Evolutionary conservation across 2,888 invertebrate genomes (phyloP), one percentile per base, ranked within the genome.

Genomic region (Andrena camellia): DNA sequence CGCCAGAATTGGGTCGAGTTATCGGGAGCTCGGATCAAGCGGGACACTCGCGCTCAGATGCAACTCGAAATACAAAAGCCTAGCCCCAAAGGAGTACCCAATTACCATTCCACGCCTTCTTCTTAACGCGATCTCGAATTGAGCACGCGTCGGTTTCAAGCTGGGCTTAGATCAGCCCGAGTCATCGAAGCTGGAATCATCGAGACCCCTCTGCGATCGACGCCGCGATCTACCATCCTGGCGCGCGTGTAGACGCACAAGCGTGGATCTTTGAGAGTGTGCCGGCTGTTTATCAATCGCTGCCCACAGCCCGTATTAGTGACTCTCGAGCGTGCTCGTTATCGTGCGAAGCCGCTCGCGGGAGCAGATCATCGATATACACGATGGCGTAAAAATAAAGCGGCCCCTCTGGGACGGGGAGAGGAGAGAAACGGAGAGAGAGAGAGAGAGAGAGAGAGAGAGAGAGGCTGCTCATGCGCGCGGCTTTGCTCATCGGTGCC

Each of bases 341-440:
- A 88, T 87, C 89, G 74, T 69, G 77, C 73, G 75, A 81, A 68
- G 60, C 79, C 60, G 75, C 70, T 70, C 81, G 48, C 62, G 68
- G n/a, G 66, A 86, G 70, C 83, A 72, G 81, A 82, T 88, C 85
- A 76, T 81, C 85, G 83, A 89, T 88, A 76, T 78, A 85, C 66
- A 77, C 52, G 63, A 64, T 42, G 75, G 78, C 77, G 71, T 87
- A 88, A 88, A 88, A 88, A 89, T 88, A 89, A 87, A 87, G 78
- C 73, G 52, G 69, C 52, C 35, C 54, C 52, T 42, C n/a, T 59
- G 59, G 29, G 69, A 29, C 20, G 26, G 13, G 52, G 67, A 26
- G 29, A 35, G 33, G 62, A 35, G 20, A n/a, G 29, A 20, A 42
- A 42, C 42, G 42, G 26, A 17, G 35, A 29, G 35, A 59, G 59